A percentile compares a stretch with the other conserved stretches of the same genome.
phyloP scores from a whole-genome alignment of 2,797 vertebrate species.

The Pteropus rufus region DNA sequence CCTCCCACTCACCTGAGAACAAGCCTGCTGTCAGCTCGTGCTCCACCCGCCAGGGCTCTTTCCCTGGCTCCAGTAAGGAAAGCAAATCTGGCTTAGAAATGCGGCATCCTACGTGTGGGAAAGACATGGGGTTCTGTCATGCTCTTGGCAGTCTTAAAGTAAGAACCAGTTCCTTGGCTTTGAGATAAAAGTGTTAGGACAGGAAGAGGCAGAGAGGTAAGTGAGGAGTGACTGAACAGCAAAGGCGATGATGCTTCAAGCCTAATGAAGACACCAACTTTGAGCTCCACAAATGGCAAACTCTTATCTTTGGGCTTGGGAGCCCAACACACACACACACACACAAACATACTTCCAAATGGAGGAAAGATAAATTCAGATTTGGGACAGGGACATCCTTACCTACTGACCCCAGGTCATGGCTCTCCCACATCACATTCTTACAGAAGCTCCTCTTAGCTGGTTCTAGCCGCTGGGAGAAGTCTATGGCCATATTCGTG shows the following conservation, averaged over 20 bases:
- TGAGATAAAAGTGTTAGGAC: background rate
- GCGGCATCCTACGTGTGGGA: background rate
- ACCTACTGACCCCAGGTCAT: background rate
- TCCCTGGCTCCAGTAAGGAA: background rate
- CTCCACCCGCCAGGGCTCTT: background rate
- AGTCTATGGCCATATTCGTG: background rate
- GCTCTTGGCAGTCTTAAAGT: background rate
- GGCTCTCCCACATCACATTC: background rate
- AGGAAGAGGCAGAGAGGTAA: background rate
- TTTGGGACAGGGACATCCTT: background rate
- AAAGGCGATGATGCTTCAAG: background rate
- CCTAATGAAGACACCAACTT: background rate
- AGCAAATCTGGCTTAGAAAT: background rate
- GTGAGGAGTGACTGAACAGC: background rate
- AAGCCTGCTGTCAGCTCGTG: background rate
- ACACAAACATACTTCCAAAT: background rate
- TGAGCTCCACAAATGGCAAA: background rate
- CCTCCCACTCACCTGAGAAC: background rate
- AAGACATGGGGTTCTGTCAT: background rate
- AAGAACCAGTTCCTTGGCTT: background rate
- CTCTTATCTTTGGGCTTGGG: background rate
- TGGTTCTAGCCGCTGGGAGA: background rate
- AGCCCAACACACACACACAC: background rate
- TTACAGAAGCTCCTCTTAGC: background rate
- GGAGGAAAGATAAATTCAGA: background rate